These are phyloP conservation scores for Beris chalybata DNA, from an alignment of 2,888 invertebrate genomes.

Conservation along the genomic window DNA sequence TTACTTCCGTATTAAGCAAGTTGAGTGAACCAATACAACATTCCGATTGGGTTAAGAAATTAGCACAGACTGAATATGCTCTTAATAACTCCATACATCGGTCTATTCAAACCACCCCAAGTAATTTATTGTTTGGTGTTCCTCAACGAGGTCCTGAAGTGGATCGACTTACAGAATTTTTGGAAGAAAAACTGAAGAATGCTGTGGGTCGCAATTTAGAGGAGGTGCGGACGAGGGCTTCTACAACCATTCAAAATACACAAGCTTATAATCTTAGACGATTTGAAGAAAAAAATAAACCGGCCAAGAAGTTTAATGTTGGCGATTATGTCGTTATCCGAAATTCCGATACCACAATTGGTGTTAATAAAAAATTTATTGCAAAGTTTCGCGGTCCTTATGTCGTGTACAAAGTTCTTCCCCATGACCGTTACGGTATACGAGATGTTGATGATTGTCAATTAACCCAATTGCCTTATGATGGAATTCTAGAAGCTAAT, in stretches of 20 bases:
- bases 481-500: not conserved
- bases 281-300: conserved; percentile 43
- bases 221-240: conserved; percentile 30
- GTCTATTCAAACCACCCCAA: conserved; percentile 42
- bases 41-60: conserved; percentile 38
- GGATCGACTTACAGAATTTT: conserved; percentile 38
- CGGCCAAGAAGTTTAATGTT: conserved; percentile 34
- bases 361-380: conserved; percentile 41
- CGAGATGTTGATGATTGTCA: conserved; percentile 40
- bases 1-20: conserved; percentile 6
- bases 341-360: conserved; percentile 40
- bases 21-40: not conserved
- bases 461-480: conserved; percentile 36
- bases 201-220: too few relatives aligned
- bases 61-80: conserved; percentile 37
- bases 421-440: conserved; percentile 40
- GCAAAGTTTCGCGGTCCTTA: conserved; percentile 42
- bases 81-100: conserved; percentile 36
- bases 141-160: conserved; percentile 41
- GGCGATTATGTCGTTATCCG: conserved; percentile 41
- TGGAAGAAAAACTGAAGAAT: conserved; percentile 22
- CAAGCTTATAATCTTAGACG: conserved; percentile 41
- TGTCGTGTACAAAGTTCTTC: conserved; percentile 34
- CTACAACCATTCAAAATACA: conserved; percentile 35
- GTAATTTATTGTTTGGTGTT: conserved; percentile 43